These are phyloP conservation scores for Triops cancriformis DNA, from an alignment of 1,140 invertebrate species.

Conservation along the genomic window DNA sequence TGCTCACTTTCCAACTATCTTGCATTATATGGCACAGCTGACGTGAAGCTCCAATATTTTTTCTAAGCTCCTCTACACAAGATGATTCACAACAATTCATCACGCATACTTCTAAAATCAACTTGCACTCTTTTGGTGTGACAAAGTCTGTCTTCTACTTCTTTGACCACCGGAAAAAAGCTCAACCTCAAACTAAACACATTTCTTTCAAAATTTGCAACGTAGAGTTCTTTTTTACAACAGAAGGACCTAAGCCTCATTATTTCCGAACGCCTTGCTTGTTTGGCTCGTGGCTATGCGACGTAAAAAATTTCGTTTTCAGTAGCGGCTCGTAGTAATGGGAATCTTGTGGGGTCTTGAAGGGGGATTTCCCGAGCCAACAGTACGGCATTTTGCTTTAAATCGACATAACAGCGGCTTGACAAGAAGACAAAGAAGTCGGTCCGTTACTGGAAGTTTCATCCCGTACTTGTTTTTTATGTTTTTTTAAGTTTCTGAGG, in stretches of 20 bases:
- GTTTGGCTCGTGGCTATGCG: no score
- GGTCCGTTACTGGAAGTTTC: constrained; percentile 2
- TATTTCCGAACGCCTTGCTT: no score
- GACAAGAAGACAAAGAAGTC: neutral
- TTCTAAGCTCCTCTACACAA: neutral
- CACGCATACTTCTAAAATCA: neutral
- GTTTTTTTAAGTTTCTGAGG: neutral
- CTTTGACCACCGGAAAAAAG: neutral
- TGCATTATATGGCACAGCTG: neutral
- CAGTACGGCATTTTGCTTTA: neutral
- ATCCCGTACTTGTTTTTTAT: neutral
- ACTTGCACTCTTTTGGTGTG: neutral
- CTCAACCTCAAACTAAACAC: neutral
- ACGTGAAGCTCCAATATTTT: neutral
- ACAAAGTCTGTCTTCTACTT: neutral
- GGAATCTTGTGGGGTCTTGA: neutral
- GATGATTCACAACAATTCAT: neutral
- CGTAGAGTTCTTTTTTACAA: no score
- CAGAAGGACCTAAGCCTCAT: no score
- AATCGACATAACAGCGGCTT: neutral
- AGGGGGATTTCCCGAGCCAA: neutral
- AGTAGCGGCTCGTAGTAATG: neutral
- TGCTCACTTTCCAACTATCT: neutral
- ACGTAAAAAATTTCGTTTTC: no score
- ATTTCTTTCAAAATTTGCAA: neutral